Evolutionary conservation across 2,888 invertebrate species (phyloP), one percentile per base, ranked within the genome.

Genomic region (Pterostichus madidus): DNA sequence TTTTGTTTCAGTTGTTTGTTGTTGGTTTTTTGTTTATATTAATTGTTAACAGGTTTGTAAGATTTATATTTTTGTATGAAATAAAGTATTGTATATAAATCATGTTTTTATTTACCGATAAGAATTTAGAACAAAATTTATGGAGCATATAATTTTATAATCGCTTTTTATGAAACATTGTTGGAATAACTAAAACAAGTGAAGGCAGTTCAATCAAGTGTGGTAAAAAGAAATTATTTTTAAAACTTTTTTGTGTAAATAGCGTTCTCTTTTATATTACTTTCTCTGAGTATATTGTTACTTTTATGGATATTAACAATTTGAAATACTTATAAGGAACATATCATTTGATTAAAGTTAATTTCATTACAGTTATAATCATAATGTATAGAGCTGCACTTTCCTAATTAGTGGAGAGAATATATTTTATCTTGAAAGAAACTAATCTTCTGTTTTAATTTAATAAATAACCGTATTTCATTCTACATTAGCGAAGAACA

Each of bases 1-100:
- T 59, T 13, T 59, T 15, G 31, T 39, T 39, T 39, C 6, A 39
- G 0, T 64, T 64, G 64, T 64, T 64, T 17, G 11, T 59, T 7
- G 5, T 64, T 64, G 64, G 13, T 64, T 17, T 8, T 59, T 59
- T 59, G 31, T 59, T 32, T 35, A 13, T 35, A 64, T 64, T n/a
- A n/a, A n/a, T n/a, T 39, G 39, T 39, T 39, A 39, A 39, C 39
- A 39, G 39, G 39, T 39, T 39, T 39, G 39, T 39, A 39, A 39
- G 39, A 39, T 71, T 46, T 64, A 64, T 64, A 39, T 64, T 71
- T 71, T 46, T 71, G 11, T 71, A 46, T 49, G 15, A 75, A 13
- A 64, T 64, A 64, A 64, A 64, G 6, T 59, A 1, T 75, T 31
- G 49, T 31, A 31, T 52, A 75, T 6, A 39, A 73, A 73, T 17